Evolutionary conservation across 2,797 vertebrate species (phyloP).

Genomic region (Hozukius guyotensis): DNA sequence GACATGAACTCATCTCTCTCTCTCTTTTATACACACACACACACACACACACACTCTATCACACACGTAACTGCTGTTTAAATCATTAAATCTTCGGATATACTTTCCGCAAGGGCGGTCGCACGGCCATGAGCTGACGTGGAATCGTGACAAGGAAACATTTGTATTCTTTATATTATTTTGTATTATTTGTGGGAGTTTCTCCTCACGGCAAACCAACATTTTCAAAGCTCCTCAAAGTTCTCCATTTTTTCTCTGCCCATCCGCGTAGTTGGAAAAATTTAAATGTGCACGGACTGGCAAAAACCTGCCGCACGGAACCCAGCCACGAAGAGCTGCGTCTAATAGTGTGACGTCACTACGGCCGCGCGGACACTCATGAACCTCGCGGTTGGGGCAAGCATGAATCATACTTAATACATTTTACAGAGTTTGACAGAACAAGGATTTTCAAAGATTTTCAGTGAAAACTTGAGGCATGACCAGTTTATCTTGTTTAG

Average conservation of each 20-base stretch:
- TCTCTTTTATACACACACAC: constrained; percentile 6
- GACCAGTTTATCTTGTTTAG: not conserved
- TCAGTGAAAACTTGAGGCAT: not conserved
- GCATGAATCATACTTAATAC: not conserved
- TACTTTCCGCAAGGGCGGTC: not conserved
- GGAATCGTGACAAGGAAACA: not conserved
- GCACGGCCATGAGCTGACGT: not conserved
- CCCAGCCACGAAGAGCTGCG: not conserved
- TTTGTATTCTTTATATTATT: not conserved
- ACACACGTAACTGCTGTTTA: not conserved
- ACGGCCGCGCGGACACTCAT: too few relatives aligned
- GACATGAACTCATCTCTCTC: constrained; percentile 61
- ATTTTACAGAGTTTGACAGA: constrained; percentile 4
- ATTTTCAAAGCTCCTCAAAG: not conserved
- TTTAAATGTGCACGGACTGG: too few relatives aligned
- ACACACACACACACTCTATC: not conserved
- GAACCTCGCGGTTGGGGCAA: too few relatives aligned
- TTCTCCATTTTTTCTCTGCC: not conserved
- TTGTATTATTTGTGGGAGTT: too few relatives aligned
- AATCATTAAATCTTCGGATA: not conserved
- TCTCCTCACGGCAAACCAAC: not conserved
- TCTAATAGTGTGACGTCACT: too few relatives aligned
- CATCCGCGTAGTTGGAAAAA: not conserved
- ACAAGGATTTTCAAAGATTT: constrained; percentile 2
- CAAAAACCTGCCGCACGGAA: not conserved